A percentile compares a stretch with the other conserved stretches of the same genome.
phyloP scores from a whole-genome alignment of 2,888 invertebrate species.

The Altica lythri region DNA sequence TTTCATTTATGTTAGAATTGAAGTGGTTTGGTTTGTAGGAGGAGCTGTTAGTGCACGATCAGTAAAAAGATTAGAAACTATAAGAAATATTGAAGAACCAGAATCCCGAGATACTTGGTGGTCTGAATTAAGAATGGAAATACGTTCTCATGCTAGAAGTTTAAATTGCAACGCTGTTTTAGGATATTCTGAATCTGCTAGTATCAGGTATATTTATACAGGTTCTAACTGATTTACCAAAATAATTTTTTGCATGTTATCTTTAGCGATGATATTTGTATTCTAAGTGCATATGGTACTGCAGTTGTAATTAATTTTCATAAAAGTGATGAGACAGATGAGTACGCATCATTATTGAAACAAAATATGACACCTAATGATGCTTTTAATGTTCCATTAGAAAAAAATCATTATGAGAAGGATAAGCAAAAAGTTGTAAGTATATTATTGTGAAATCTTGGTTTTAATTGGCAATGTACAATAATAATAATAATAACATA shows the following conservation, averaged over 20 bases:
- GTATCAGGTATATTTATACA: conserved; percentile 95
- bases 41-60: conserved; percentile 84
- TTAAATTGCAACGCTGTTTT: conserved; percentile 93
- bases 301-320: conserved; percentile 80
- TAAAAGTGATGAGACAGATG: conserved; percentile 53
- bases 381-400: conserved; percentile 59
- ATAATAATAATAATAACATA: too few species aligned
- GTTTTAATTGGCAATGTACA: conserved; percentile 14
- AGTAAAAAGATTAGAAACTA: conserved; percentile 80
- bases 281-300: conserved; percentile 91
- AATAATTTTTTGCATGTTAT: too few species aligned
- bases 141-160: conserved; percentile 90
- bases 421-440: conserved; percentile 49
- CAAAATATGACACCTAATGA: conserved; percentile 43
- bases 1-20: too few species aligned
- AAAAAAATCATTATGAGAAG: conserved; percentile 42
- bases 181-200: conserved; percentile 90
- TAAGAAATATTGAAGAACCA: conserved; percentile 84
- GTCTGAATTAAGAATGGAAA: conserved; percentile 94
- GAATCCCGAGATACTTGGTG: conserved; percentile 95
- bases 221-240: too few species aligned
- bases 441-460: conserved; percentile 3
- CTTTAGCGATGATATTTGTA: conserved; percentile 91
- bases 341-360: conserved; percentile 40
- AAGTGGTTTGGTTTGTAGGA: too few species aligned